Base-by-base conservation (phyloP, 2,797 vertebrate genomes). In the Poliocrania exsul region DNA sequence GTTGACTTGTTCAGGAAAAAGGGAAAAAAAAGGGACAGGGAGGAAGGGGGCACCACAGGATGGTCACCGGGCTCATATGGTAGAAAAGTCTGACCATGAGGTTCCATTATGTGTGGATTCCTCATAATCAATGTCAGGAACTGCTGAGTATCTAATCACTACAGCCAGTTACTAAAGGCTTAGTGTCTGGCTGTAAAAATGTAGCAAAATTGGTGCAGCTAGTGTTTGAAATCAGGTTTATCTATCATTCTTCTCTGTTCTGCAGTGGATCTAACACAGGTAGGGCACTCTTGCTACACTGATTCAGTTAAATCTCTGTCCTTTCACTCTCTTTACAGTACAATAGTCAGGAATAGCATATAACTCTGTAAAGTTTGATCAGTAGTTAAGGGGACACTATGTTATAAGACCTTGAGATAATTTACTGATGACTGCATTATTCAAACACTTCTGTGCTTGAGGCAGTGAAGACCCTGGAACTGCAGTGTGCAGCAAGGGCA, bases 11-110 rank as follows among this genome's bases (percentile, higher is more conserved):
- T 75, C 35, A 75, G 21, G 3, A 17, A 42, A n/a, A 86, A 78
- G 8, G 10, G 25, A 28, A 16, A 37, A 21, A 25, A 13, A 37
- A 8, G 5, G 9, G 1, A 3, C 26, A 29, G 5, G 14, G 17
- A 69, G 23, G n/a, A 58, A 51, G 26, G 17, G 40, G 46, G 17
- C n/a, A 67, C n/a, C 10, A 58, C 13, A 75, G 23, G 26, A 81
- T 47, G 37, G 62, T 31, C 53, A 33, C 31, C 20, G 82, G 44
- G 44, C 31, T 80, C 11, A 31, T 77, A 16, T 20, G 49, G 25
- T 33, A 69, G 31, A 54, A 31, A 71, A 77, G 23, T 47, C 29
- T 87, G 51, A 70, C 47, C 16, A 54, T 75, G 66, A 65, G 10
- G 20, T 71, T 71, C 17, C 78, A 11, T 66, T 25, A 17, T 25